These are phyloP conservation scores for Tridacna crocea DNA, from an alignment of 2,888 invertebrate species.

Conservation along the genomic window DNA sequence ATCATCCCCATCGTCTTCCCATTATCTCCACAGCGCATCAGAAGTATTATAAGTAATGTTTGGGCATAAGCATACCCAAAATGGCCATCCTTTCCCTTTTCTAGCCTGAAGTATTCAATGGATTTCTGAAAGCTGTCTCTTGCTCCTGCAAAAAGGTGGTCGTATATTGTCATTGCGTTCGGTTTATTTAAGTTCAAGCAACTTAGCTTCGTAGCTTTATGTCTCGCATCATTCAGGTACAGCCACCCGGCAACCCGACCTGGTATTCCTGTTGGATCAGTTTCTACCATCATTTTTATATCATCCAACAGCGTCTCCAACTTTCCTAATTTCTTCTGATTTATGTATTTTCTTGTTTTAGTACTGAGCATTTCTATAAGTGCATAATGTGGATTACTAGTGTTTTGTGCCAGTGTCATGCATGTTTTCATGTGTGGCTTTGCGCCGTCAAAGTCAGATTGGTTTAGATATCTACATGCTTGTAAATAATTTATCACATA, in stretches of 20 bases:
- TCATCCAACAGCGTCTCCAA: slow-evolving; percentile 58
- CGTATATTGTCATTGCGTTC: slow-evolving; percentile 47
- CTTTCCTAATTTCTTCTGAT: slow-evolving; percentile 63
- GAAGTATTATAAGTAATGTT: slow-evolving; percentile 56
- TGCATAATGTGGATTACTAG: slow-evolving; percentile 63
- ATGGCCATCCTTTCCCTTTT: slow-evolving; percentile 68
- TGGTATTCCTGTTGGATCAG: slow-evolving; percentile 60
- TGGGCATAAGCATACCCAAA: slow-evolving; percentile 66
- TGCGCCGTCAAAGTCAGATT: slow-evolving; percentile 59
- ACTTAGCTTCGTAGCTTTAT: slow-evolving; percentile 51
- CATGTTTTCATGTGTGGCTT: slow-evolving; percentile 52
- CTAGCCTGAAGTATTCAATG: slow-evolving; percentile 61
- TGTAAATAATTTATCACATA: slow-evolving; percentile 63
- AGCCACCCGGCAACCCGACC: slow-evolving; percentile 69
- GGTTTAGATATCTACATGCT: slow-evolving; percentile 58
- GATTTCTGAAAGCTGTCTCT: slow-evolving; percentile 59
- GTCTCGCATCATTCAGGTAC: slow-evolving; percentile 64
- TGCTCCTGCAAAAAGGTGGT: slow-evolving; percentile 46
- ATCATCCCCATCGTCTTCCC: slow-evolving; percentile 59
- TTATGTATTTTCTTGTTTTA: slow-evolving; percentile 65
- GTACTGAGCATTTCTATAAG: slow-evolving; percentile 63
- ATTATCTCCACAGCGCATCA: slow-evolving; percentile 63
- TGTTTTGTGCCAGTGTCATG: slow-evolving; percentile 57
- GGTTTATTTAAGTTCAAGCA: slow-evolving; percentile 59
- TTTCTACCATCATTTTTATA: slow-evolving; percentile 65